A percentile compares a stretch with the other conserved stretches of the same genome.
Evolutionary conservation across 2,113 vertebrate species (phyloP).

Genomic region (Carassius auratus): DNA sequence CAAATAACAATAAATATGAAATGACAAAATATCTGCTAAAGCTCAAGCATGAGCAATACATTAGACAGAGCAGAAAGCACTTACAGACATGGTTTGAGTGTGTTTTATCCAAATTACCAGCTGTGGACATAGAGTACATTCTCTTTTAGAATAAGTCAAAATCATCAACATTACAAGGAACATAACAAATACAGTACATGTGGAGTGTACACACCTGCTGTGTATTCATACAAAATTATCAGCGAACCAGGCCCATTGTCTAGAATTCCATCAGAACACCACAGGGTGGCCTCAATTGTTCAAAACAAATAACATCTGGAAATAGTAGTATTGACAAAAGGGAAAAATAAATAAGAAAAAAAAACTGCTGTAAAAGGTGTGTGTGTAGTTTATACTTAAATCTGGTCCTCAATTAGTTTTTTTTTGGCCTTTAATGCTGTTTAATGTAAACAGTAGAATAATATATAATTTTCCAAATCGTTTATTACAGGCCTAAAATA

Average conservation of each 20-base stretch:
- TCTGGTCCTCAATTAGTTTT: background rate
- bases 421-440: background rate
- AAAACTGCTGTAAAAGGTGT: no score
- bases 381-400: background rate
- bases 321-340: background rate
- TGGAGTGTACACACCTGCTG: background rate
- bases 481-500: no score
- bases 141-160: background rate
- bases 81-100: background rate
- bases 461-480: background rate
- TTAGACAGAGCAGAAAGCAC: background rate
- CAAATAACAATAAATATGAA: no score
- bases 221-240: background rate
- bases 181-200: background rate
- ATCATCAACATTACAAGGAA: constrained; percentile 10
- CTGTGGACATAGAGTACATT: background rate
- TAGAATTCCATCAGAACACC: background rate
- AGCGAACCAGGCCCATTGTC: background rate
- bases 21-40: no score
- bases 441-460: background rate
- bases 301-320: constrained; percentile 6
- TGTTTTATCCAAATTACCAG: background rate
- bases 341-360: background rate
- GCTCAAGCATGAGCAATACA: no score
- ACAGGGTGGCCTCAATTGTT: background rate